A percentile compares a stretch with the other conserved stretches of the same genome.
Evolutionary conservation across 2,113 vertebrate species (phyloP).

Genomic region (Lamprotornis superbus): DNA sequence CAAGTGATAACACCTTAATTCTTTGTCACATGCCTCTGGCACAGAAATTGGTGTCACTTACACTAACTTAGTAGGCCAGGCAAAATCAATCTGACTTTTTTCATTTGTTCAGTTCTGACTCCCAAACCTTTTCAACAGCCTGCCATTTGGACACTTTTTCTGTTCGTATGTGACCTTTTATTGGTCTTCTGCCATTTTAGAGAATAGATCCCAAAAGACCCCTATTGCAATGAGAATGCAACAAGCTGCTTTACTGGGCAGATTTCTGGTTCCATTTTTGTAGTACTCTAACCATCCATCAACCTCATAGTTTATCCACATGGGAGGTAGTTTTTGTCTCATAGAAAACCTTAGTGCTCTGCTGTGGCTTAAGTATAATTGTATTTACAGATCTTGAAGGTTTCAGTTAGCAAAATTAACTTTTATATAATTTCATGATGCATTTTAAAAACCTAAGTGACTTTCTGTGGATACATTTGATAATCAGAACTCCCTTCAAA

Average conservation of each 20-base stretch:
- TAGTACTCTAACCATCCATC: constrained; percentile 29
- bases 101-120: background rate
- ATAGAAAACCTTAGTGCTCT: constrained; percentile 46
- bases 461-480: constrained; percentile 36
- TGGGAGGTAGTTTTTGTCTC: constrained; percentile 54
- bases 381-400: constrained; percentile 61
- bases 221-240: constrained; percentile 2
- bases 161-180: background rate
- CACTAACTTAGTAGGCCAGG: background rate
- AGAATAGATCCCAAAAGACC: constrained; percentile 2
- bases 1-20: background rate
- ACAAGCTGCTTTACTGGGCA: constrained; percentile 52
- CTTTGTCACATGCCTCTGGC: background rate
- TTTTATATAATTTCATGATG: constrained; percentile 56
- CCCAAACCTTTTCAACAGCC: background rate
- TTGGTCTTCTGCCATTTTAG: constrained; percentile 32
- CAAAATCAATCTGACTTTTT: background rate
- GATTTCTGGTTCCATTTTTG: constrained; percentile 42
- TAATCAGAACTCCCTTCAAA: background rate
- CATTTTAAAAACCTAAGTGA: constrained; percentile 46
- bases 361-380: constrained; percentile 57
- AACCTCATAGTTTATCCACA: constrained; percentile 47
- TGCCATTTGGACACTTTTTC: background rate
- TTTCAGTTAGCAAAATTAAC: constrained; percentile 64
- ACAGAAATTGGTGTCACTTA: background rate